Evolutionary conservation across 2,113 vertebrate species (phyloP).

Genomic region (Heterochromis multidens): DNA sequence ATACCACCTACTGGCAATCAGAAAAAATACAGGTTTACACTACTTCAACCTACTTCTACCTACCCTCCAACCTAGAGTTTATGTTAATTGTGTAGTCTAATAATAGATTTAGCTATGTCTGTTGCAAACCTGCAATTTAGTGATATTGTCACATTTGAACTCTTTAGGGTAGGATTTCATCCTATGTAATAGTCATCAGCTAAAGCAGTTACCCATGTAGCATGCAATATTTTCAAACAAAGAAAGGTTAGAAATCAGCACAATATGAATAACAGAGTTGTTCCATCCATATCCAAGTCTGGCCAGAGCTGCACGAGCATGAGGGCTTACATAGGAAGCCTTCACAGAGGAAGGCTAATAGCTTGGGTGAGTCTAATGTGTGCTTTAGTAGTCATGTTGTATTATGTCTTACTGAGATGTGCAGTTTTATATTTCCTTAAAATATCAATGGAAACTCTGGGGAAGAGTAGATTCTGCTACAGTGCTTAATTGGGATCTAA

Average conservation of each 20-base stretch:
- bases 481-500: no score
- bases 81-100: no score
- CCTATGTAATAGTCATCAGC: background rate
- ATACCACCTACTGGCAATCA: no score
- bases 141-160: no score
- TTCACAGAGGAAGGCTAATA: background rate
- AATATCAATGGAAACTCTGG: background rate
- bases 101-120: no score
- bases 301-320: background rate
- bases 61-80: no score
- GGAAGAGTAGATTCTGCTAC: background rate
- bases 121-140: no score
- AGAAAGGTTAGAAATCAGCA: background rate
- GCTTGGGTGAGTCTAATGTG: background rate
- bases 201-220: background rate
- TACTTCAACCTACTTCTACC: no score
- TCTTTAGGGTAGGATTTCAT: no score
- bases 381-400: background rate
- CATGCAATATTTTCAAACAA: background rate
- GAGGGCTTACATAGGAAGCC: background rate
- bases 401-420: background rate
- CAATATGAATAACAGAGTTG: background rate
- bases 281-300: background rate
- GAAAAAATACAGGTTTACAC: no score
- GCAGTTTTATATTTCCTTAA: background rate